Conservation (phyloP, 2,888 invertebrate genomes). For the Tenodera sinensis region DNA sequence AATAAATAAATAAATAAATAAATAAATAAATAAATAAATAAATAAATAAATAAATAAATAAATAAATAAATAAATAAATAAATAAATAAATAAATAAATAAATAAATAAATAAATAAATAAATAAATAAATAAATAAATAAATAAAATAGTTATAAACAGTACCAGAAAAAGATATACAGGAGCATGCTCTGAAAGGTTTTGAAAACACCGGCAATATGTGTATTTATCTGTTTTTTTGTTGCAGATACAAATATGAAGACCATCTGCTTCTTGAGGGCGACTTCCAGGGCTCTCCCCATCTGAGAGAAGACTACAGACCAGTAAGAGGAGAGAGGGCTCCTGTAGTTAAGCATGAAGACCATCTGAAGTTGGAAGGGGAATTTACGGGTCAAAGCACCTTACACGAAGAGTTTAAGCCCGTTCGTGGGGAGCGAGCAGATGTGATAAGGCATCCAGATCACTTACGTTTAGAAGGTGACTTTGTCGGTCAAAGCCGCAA, state of each 20-base stretch:
- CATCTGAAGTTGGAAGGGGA: conserved; percentile 69
- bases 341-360: conserved; percentile 54
- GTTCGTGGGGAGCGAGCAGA: conserved; percentile 42
- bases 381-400: conserved; percentile 40
- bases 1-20: too few relatives aligned
- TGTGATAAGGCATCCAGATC: conserved; percentile 37
- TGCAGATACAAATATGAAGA: conserved; percentile 39
- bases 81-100: too few relatives aligned
- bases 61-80: too few relatives aligned
- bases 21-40: too few relatives aligned
- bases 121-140: too few relatives aligned
- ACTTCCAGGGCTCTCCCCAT: conserved; percentile 24
- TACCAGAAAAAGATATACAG: too few relatives aligned
- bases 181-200: too few relatives aligned
- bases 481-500: conserved; percentile 42
- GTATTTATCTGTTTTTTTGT: background rate
- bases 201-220: too few relatives aligned
- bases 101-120: too few relatives aligned
- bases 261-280: conserved; percentile 42
- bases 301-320: conserved; percentile 56
- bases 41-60: too few relatives aligned
- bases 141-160: too few relatives aligned
- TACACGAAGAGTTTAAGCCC: conserved; percentile 42
- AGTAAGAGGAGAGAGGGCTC: conserved; percentile 52
- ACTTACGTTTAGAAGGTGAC: conserved; percentile 34